Percentiles rank a stretch among this genome's conserved stretches.
phyloP scores from a whole-genome alignment of 2,113 vertebrate species.

The Cyanocitta stelleri region DNA sequence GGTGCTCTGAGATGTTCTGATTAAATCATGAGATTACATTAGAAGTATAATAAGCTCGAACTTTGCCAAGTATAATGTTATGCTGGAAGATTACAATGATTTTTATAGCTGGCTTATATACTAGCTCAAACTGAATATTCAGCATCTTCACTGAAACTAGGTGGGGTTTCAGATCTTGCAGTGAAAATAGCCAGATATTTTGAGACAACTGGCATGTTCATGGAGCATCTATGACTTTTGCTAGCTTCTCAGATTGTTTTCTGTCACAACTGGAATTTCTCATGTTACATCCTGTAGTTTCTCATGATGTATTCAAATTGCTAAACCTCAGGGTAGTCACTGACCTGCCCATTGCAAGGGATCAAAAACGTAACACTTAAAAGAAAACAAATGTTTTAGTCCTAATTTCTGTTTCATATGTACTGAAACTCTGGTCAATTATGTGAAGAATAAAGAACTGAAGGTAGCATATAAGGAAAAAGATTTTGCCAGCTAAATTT shows the following conservation, averaged over 20 bases:
- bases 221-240: not conserved
- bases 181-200: not conserved
- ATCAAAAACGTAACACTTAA: not conserved
- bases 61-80: not conserved
- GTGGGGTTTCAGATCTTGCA: not conserved
- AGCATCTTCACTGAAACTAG: not conserved
- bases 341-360: rapidly evolving
- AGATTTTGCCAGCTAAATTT: not conserved
- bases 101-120: not conserved
- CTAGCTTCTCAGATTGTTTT: not conserved
- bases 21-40: not conserved
- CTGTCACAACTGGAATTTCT: not conserved
- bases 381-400: not conserved
- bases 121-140: not conserved
- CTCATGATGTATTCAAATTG: not conserved
- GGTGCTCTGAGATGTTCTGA: not conserved
- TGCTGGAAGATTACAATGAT: not conserved
- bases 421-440: not conserved
- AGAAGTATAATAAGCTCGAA: not conserved
- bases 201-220: not conserved
- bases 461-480: not conserved
- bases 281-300: not conserved
- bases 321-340: not conserved
- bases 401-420: not conserved
- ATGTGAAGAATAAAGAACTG: not conserved